Base-by-base conservation (phyloP, 2,113 vertebrate species). In the Alethe diademata region DNA sequence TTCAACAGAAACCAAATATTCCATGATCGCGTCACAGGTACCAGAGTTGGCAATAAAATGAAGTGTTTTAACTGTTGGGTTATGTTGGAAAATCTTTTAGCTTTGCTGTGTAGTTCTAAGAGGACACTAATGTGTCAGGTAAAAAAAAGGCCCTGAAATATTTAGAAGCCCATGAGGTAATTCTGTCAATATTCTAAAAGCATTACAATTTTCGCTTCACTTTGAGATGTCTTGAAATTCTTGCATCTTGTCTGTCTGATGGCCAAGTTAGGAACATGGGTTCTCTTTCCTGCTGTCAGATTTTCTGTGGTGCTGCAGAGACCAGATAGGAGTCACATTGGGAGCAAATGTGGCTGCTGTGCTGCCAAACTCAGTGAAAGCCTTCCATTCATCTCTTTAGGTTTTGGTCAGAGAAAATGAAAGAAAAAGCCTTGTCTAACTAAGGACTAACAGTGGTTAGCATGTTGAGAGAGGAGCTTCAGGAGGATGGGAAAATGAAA, bases 281-380 rank as follows among this genome's bases (percentile, higher is more conserved):
- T 43, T 1, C 43, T 56, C 0, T 60, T 22, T 36, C 13, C 43
- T 60, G 28, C 38, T 17, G 25, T n/a, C 33, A 17, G 23, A 3
- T 42, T 61, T 73, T 53, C 14, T 57, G 31, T 8, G 40, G 10
- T 12, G n/a, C 28, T 17, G 29, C 38, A 71, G 45, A 8, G 4
- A 43, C 23, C 47, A 29, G n/a, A 12, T 7, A 8, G 16, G 50
- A 50, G 6, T 26, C 26, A 10, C 0, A 0, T 0, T 45, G 75
- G 53, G 28, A 31, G 40, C 26, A 20, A 12, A 19, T 0, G 23
- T 64, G 65, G 42, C 56, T 35, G 5, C 73, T 42, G 54, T 12
- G 45, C 66, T 66, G 67, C 72, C 58, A 53, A 53, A 38, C 38
- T 43, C 69, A 4, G 43, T 10, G 43, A 35, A 53, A 72, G 8